Conservation (phyloP, 1,140 invertebrate species). For the Physella acuta region DNA sequence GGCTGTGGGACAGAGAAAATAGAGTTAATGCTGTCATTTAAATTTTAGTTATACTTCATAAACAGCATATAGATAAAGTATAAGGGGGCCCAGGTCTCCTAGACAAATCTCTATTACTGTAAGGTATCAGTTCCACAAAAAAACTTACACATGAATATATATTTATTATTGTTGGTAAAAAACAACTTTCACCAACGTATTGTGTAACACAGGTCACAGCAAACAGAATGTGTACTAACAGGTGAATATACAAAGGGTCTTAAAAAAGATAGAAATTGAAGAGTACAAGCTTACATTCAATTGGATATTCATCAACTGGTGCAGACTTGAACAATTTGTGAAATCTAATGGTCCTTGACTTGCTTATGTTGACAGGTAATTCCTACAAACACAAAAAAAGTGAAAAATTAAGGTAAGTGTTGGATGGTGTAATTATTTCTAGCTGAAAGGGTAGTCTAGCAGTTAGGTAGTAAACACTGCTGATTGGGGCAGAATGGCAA, state of each 20-base stretch:
- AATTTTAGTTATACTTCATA: too few species aligned
- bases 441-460: too few species aligned
- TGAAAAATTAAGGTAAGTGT: too few species aligned
- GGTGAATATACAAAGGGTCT: background rate
- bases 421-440: too few species aligned
- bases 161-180: background rate
- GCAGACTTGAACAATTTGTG: slow-evolving; percentile 53
- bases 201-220: background rate
- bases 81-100: too few species aligned
- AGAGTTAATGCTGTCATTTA: too few species aligned
- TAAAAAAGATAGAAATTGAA: background rate
- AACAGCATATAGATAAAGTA: too few species aligned
- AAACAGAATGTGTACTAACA: background rate
- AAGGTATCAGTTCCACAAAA: background rate
- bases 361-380: slow-evolving; percentile 36
- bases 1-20: slow-evolving; percentile 70
- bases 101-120: background rate
- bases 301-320: slow-evolving; percentile 44
- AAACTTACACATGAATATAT: background rate
- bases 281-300: slow-evolving; percentile 44
- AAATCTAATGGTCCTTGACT: slow-evolving; percentile 48
- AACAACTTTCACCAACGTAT: background rate
- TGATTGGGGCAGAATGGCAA: too few species aligned
- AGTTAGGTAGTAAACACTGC: too few species aligned
- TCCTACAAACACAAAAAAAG: slow-evolving; percentile 40